A percentile compares a stretch with the other conserved stretches of the same genome.
phyloP scores from a whole-genome alignment of 2,797 vertebrate genomes.

The Enteromius treurensis region DNA sequence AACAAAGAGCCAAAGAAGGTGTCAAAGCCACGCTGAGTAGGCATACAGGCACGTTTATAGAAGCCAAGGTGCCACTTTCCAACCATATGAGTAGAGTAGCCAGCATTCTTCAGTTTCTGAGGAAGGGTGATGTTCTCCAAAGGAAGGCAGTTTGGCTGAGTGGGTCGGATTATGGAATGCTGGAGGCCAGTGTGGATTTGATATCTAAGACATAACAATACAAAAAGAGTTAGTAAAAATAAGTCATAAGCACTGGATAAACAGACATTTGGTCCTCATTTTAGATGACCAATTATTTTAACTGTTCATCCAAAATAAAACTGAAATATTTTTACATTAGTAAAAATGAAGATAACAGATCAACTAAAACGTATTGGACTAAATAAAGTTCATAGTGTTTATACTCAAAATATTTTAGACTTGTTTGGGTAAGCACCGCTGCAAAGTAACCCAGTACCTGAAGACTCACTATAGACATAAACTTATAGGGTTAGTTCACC shows the following conservation, averaged over 20 bases:
- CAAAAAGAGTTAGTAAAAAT: not conserved
- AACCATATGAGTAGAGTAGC: constrained; percentile 97
- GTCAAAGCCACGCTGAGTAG: constrained; percentile 93
- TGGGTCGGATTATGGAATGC: constrained; percentile 94
- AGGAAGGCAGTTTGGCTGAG: constrained; percentile 95
- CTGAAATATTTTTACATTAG: not conserved
- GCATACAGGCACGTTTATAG: constrained; percentile 92
- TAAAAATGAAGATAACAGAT: not conserved
- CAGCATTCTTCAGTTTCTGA: constrained; percentile 91
- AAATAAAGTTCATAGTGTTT: not conserved
- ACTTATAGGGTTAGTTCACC: too few species aligned
- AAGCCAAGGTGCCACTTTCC: constrained; percentile 99
- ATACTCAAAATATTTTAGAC: too few species aligned
- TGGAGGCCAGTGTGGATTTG: constrained; percentile 99
- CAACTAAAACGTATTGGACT: not conserved
- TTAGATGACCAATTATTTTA: not conserved
- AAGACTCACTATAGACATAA: not conserved
- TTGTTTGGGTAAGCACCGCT: too few species aligned
- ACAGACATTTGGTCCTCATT: not conserved
- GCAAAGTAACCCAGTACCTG: not conserved
- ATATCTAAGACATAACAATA: constrained; percentile 80
- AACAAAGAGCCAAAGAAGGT: constrained; percentile 94
- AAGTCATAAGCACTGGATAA: not conserved
- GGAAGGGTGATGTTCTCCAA: constrained; percentile 92
- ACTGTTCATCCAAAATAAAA: not conserved